Evolutionary conservation across 2,113 vertebrate genomes (phyloP).

Genomic region (Prunella fulvescens): DNA sequence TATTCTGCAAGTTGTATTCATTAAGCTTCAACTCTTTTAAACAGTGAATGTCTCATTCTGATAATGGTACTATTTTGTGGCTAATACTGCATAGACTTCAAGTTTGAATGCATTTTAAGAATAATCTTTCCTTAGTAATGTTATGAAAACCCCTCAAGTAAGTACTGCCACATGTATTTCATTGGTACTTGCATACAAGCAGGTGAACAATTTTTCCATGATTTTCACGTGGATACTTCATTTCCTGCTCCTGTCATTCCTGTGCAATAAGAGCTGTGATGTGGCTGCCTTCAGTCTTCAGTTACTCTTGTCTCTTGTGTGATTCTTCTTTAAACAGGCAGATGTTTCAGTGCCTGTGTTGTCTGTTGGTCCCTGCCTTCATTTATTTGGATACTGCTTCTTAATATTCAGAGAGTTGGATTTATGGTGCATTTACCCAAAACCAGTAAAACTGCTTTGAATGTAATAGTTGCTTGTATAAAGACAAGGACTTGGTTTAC

Average conservation of each 20-base stretch:
- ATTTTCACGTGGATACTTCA: neutral
- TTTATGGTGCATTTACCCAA: constrained; percentile 38
- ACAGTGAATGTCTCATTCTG: neutral
- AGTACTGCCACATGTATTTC: neutral
- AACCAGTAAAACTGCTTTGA: neutral
- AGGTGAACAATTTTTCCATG: neutral
- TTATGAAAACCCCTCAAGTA: neutral
- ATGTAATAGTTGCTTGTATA: neutral
- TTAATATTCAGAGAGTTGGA: constrained; percentile 55
- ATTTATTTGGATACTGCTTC: constrained; percentile 52
- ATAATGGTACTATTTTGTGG: neutral
- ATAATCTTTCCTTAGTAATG: neutral
- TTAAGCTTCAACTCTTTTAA: neutral
- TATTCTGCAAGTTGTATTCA: neutral
- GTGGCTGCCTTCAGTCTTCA: neutral
- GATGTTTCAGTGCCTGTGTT: neutral
- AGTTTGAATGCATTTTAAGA: neutral
- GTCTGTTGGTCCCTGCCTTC: neutral
- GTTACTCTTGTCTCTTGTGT: neutral
- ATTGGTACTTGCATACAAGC: neutral
- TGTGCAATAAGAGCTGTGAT: neutral
- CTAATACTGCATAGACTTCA: neutral
- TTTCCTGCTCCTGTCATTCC: neutral
- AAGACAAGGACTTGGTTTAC: neutral
- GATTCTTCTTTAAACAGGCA: neutral